Evolutionary conservation across 2,113 vertebrate species (phyloP), one percentile per base, ranked within the genome.

Genomic region (Dromaius novaehollandiae): DNA sequence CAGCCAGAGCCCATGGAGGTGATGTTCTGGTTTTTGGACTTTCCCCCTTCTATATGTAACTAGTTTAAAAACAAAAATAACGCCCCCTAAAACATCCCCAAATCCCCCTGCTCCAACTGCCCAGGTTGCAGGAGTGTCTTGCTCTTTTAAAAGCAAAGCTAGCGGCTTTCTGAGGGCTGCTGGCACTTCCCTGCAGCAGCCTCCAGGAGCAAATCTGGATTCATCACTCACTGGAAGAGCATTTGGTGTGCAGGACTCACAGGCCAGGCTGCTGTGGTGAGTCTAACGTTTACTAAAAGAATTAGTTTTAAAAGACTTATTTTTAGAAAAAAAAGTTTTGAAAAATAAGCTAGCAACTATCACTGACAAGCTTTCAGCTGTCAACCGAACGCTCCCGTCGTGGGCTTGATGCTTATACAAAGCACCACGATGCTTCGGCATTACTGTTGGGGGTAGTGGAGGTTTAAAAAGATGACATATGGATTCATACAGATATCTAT

Each of bases 311-410:
- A 19, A 68, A 53, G 51, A 53, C n/a, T 53, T 48, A 7, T 36
- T 48, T 79, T 68, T 15, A 74, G 60, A 68, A 90, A 34, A 56
- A 74, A 63, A 56, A 4, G 8, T 1, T 0, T 44, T 44, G 74
- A 34, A 88, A 91, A 58, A 68, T 25, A 79, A 73, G 66, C 0
- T 1, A 36, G 38, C 28, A 28, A 8, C 24, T 28, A 78, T 6
- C 25, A 12, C 42, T 38, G 84, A 30, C 22, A 32, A 56, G 46
- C 66, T 64, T 64, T 84, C 48, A n/a, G 55, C 3, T 80, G 55
- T n/a, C 48, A 44, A 5, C 17, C 6, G 7, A 9, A 26, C 0
- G 0, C 8, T 38, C 20, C 20, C 32, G 8, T 60, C 2, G 0
- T 60, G 42, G 19, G 10, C 34, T 55, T 22, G 30, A 17, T 42